Evolutionary conservation across 2,888 invertebrate genomes (phyloP).

Genomic region (Spodoptera picta): DNA sequence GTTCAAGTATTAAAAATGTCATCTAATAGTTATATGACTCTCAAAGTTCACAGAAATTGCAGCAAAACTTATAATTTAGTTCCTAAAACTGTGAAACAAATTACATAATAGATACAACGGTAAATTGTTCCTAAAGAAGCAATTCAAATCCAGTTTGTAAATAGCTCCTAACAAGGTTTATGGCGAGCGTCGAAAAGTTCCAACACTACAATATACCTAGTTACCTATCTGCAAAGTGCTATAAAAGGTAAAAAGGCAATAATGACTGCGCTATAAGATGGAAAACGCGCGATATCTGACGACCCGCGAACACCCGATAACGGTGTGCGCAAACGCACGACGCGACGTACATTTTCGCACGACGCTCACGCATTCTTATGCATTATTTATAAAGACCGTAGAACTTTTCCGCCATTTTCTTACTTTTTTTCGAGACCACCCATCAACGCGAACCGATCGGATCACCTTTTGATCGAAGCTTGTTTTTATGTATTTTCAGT

Average conservation of each 20-base stretch:
- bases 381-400: constrained; percentile 81
- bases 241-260: constrained; percentile 59
- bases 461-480: constrained; percentile 57
- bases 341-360: constrained; percentile 76
- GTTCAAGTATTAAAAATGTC: no score
- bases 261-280: constrained; percentile 52
- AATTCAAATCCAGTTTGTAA: constrained; percentile 49
- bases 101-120: constrained; percentile 35
- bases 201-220: constrained; percentile 43
- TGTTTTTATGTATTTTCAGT: constrained; percentile 68
- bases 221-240: constrained; percentile 45
- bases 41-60: constrained; percentile 24
- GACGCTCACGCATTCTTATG: constrained; percentile 75
- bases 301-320: constrained; percentile 62
- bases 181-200: constrained; percentile 47
- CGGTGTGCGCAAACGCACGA: constrained; percentile 62
- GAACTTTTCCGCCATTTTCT: constrained; percentile 81
- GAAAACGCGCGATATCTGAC: constrained; percentile 60
- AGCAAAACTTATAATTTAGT: constrained; percentile 13
- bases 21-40: background rate
- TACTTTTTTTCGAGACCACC: constrained; percentile 72
- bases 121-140: constrained; percentile 45
- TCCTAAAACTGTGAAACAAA: constrained; percentile 19
- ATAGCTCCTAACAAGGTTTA: constrained; percentile 47
- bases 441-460: constrained; percentile 56